Percentiles rank a stretch among this genome's conserved stretches.
phyloP scores from a whole-genome alignment of 1,140 invertebrate genomes.

The Hycleus cichorii region DNA sequence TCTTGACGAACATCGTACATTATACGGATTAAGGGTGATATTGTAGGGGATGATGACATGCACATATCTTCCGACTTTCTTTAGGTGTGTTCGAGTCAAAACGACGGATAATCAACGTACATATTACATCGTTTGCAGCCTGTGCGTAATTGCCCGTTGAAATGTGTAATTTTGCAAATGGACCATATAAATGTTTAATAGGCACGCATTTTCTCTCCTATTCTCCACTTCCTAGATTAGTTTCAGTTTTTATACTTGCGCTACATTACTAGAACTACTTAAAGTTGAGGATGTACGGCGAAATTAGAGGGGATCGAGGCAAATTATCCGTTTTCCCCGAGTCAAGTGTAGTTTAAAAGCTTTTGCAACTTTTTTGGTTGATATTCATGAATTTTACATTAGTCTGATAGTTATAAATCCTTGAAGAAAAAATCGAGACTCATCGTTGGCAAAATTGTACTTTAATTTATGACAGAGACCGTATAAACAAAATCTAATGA shows the following conservation, averaged over 20 bases:
- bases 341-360: too few relatives aligned
- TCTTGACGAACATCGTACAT: not conserved
- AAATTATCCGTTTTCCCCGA: too few relatives aligned
- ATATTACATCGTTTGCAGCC: slow-evolving; percentile 18
- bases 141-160: slow-evolving; percentile 20
- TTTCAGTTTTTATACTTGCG: slow-evolving; percentile 11
- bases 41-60: not conserved
- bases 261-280: not conserved
- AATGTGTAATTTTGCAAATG: slow-evolving; percentile 24
- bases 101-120: slow-evolving; percentile 14
- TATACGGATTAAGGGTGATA: not conserved
- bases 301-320: too few relatives aligned
- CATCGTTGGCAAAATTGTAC: too few relatives aligned
- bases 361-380: too few relatives aligned
- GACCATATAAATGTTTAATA: slow-evolving; percentile 23
- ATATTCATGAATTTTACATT: too few relatives aligned
- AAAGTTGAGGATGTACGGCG: too few relatives aligned
- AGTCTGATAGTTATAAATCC: too few relatives aligned
- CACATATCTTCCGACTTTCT: slow-evolving; percentile 15
- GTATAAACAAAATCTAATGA: slow-evolving; percentile 1
- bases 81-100: slow-evolving; percentile 13
- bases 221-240: slow-evolving; percentile 12
- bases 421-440: too few relatives aligned
- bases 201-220: slow-evolving; percentile 15
- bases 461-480: too few relatives aligned